These are phyloP conservation scores for Neomonachus schauinslandi DNA, from an alignment of 2,113 vertebrate species.

Conservation along the genomic window DNA sequence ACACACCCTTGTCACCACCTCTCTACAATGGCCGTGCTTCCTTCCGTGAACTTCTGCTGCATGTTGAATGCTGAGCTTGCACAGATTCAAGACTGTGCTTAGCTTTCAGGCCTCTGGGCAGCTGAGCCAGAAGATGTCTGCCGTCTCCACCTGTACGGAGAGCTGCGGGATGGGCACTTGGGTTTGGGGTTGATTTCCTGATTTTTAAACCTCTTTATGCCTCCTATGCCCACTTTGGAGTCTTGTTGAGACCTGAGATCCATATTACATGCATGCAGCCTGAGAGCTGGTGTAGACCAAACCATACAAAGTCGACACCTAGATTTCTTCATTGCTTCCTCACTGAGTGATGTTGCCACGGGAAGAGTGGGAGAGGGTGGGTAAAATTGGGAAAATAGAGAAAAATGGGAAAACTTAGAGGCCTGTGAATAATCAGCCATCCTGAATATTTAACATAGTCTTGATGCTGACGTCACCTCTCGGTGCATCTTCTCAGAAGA, in stretches of 20 bases:
- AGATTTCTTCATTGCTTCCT: neutral
- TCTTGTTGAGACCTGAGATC: neutral
- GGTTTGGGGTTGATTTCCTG: too few relatives aligned
- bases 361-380: fast-evolving
- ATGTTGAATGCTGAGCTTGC: fast-evolving
- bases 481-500: neutral
- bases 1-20: neutral
- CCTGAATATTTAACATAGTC: neutral
- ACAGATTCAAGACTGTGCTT: neutral
- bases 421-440: neutral
- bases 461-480: neutral
- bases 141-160: fast-evolving
- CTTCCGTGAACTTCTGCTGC: neutral
- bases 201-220: neutral
- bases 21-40: neutral
- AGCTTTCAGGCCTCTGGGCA: neutral
- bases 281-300: neutral
- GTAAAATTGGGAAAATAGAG: neutral
- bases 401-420: neutral
- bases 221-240: neutral
- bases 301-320: neutral
- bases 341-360: neutral
- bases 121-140: neutral
- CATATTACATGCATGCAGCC: fast-evolving
- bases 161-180: neutral